Base-by-base conservation (phyloP, 1,140 invertebrate species). In the Brachionus paranguensis region DNA sequence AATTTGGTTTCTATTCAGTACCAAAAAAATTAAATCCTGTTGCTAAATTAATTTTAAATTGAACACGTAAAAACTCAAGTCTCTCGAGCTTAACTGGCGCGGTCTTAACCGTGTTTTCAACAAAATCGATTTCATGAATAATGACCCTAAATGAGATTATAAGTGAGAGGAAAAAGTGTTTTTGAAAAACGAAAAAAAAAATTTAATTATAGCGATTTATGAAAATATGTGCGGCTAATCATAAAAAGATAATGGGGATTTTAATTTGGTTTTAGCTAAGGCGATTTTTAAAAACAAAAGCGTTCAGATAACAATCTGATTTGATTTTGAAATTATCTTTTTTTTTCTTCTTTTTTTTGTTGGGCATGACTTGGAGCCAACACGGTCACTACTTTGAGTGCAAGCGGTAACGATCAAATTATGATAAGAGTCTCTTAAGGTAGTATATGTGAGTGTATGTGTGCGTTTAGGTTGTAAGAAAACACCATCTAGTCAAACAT, bases 1-100 rank as follows among this genome's bases (percentile, higher is more conserved):
- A 41, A 33, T 68, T 33, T 68, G 41, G 65, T 43, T 72, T 72
- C 41, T 72, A 41, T 72, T 72, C 41, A 41, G 37, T n/a, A 70
- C 2, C 20, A 17, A 72, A 72, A 72, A 72, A 20, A 37, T 43
- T 72, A 20, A 43, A 43, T 37, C 68, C 37, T 72, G 17, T 72
- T 68, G 29, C 33, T 72, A 72, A 72, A 72, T 72, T 72, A 72
- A 72, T 72, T 72, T 72, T 43, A 41, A 72, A 68, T 68, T 68
- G 11, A 72, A 41, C 68, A 72, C 68, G 68, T 72, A 68, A 68
- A 17, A 68, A 68, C 65, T 68, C 65, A 8, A 41, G 65, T 68
- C 65, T 68, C 65, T 68, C 14, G 33, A 68, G 65, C 53, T 60
- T 60, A 60, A 27, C 53, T 60, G 53, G 53, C 17, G 17, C 53